phyloP scores from a whole-genome alignment of 2,113 vertebrate species.

The Syngnathus floridae region DNA sequence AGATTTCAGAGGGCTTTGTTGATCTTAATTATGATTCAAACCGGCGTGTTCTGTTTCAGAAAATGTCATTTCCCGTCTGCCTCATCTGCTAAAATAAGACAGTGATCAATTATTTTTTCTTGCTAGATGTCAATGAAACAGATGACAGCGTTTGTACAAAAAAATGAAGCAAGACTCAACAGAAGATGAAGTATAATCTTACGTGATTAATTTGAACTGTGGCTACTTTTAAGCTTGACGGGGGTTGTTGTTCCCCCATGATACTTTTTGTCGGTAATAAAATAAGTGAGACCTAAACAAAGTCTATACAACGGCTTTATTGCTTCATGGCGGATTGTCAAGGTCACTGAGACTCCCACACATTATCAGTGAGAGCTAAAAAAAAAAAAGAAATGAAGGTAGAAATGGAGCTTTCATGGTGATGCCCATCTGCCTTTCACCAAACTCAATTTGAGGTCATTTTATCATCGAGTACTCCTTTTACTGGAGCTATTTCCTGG shows the following conservation, averaged over 20 bases:
- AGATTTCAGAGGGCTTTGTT: background rate
- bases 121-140: too few species aligned
- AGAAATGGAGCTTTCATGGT: background rate
- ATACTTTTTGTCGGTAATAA: background rate
- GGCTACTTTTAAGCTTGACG: background rate
- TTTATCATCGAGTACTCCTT: background rate
- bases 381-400: background rate
- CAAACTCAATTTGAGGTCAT: background rate
- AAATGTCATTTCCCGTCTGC: conserved; percentile 9
- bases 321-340: background rate
- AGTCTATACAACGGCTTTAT: background rate
- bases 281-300: background rate
- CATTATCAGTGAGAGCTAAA: background rate
- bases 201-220: background rate
- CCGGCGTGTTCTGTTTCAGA: background rate
- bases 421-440: background rate
- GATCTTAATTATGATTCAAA: background rate
- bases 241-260: background rate
- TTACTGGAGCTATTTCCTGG: background rate
- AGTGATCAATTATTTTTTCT: background rate
- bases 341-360: background rate
- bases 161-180: background rate
- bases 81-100: conserved; percentile 9
- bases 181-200: background rate
- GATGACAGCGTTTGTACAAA: too few species aligned